Evolutionary conservation across 2,113 vertebrate genomes (phyloP), one percentile per base, ranked within the genome.

Genomic region (Daboia siamensis): DNA sequence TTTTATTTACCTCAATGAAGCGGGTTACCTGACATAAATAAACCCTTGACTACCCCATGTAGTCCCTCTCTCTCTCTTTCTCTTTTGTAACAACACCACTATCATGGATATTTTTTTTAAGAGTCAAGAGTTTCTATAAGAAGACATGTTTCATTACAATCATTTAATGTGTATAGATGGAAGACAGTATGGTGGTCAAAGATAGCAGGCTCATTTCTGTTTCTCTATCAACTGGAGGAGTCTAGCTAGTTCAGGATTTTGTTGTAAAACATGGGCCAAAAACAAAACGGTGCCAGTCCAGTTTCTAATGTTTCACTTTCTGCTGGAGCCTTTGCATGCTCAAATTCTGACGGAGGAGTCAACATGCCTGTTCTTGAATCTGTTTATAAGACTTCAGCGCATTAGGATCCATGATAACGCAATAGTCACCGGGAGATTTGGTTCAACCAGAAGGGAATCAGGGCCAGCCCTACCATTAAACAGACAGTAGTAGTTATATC

Each of bases 1-100:
- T 88, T 87, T 48, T 69, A 44, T 91, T 94, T 90, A 87, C 90
- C 26, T 55, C 48, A 93, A 39, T 88, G 91, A 93, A 15, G n/a
- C 48, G 88, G 5, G 20, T 0, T 39, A 4, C 23, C 20, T 69
- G 56, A 74, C 5, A 52, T 64, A 93, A 94, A 55, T 46, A 93
- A 87, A 1, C 44, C n/a, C 33, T 13, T 23, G 11, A 64, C 11
- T 64, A 5, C 4, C 11, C 2, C n/a, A 74, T 74, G 20, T 74
- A 74, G n/a, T 74, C 69, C 13, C 2, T 39, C n/a, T 33, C 69
- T 33, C 29, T 26, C 64, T 5, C 59, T 55, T 5, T 29, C 59
- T 64, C 61, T 15, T 13, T 64, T 12, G 11, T 33, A 33, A 7
- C 11, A 74, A 74, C n/a, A 74, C 12, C 64, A 33, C 64, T 13